Base-by-base conservation (phyloP, 2,888 invertebrate genomes). In the Stictocephala bisonia region DNA sequence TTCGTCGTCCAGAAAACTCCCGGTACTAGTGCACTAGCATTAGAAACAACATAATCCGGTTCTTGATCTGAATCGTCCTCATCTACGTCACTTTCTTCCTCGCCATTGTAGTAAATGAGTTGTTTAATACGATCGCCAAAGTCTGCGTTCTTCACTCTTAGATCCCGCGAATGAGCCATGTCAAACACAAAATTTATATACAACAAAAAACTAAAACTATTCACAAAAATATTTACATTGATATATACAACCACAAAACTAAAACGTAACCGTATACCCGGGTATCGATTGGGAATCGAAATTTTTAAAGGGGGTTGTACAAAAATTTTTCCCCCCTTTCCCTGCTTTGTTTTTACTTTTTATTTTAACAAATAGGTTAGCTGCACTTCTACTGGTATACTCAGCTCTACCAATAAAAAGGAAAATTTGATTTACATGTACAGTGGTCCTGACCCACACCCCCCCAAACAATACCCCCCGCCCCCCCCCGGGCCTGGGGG, bases 81-180 rank as follows among this genome's bases (percentile, higher is more conserved):
- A 44, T 44, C 7, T 44, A 3, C 7, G 44, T 44, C 44, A 44
- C 44, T 44, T 44, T 44, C 44, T 44, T 44, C 44, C 44, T 44
- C 44, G 2, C 3, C 44, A 7, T 44, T 44, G 44, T 44, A 15
- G 44, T 44, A 44, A 44, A 44, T 2, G 44, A 44, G 44, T 44
- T 44, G 44, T 3, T 15, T 15, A 44, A 44, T 44, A 44, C 7
- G 44, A 44, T 44, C 44, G 18, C 7, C 7, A 7, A 44, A 44
- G 44, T 44, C 44, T 3, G 3, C 44, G 7, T 44, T 18, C n/a
- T 44, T 44, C 44, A 44, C 44, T 44, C 44, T 44, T 3, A 44
- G 2, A 44, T 44, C 44, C 44, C 18, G 11, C 3, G 44, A 44
- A 44, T 44, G 44, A 44, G 44, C 44, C 44, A 44, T 44, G 44